A percentile compares a stretch with the other conserved stretches of the same genome.
Evolutionary conservation across 92 coral and sea anemone species (phyloP).

Genomic region (Epizoanthus stellaris): DNA sequence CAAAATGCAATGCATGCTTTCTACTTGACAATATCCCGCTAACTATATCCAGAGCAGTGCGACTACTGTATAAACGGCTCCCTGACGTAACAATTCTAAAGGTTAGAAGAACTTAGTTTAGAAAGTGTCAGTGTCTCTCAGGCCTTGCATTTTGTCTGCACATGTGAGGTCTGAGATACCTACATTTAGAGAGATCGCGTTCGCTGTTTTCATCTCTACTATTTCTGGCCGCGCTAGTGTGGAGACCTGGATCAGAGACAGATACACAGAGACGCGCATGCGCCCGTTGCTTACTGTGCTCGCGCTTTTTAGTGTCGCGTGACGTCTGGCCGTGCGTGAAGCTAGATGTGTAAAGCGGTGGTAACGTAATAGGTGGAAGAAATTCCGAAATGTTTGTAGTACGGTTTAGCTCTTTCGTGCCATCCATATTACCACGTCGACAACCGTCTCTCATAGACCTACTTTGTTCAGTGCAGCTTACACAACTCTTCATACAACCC

Average conservation of each 20-base stretch:
- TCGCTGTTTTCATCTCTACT: not conserved
- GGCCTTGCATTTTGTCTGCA: not conserved
- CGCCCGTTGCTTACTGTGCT: not conserved
- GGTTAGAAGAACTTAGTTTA: not conserved
- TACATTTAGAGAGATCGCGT: conserved; percentile 23
- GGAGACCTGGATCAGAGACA: conserved; percentile 29
- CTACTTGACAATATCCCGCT: too few relatives aligned
- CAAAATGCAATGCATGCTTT: too few relatives aligned
- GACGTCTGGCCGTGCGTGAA: not conserved
- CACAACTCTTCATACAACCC: not conserved
- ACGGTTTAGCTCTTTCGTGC: not conserved
- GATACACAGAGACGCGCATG: conserved; percentile 15
- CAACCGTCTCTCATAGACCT: not conserved
- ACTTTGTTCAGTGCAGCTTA: not conserved
- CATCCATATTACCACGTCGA: not conserved
- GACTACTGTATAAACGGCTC: too few relatives aligned
- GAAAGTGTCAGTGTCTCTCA: not conserved
- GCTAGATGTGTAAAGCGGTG: conserved; percentile 22
- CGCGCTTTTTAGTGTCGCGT: not conserved
- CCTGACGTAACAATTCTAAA: too few relatives aligned
- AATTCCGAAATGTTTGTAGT: conserved; percentile 6
- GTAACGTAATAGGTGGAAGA: conserved; percentile 38
- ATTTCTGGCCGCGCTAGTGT: not conserved
- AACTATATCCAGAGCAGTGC: too few relatives aligned
- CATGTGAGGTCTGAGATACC: conserved; percentile 28